Percentiles rank a stretch among this genome's conserved stretches.
These are phyloP conservation scores for Lytechinus variegatus DNA, from an alignment of 35 echinoderm and acorn worm genomes.

Conservation along the genomic window DNA sequence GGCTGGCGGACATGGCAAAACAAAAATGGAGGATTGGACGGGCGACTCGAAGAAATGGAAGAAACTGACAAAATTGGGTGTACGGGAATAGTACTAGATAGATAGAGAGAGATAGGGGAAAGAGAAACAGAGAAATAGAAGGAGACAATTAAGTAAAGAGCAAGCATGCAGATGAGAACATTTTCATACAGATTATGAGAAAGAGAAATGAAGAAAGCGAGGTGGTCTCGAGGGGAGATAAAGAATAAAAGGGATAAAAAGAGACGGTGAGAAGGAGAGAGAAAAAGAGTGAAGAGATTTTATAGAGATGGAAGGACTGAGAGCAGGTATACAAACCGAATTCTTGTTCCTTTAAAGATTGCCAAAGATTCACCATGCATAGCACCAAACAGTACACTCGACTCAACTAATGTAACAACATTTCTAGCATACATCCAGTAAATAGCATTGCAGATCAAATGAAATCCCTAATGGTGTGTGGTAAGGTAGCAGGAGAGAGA, in stretches of 20 bases:
- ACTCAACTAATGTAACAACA: neutral
- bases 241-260: neutral
- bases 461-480: neutral
- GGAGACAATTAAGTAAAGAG: too few relatives aligned
- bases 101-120: neutral
- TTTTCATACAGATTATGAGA: too few relatives aligned
- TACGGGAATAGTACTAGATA: neutral
- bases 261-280: neutral
- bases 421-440: too few relatives aligned
- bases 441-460: too few relatives aligned
- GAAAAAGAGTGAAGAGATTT: neutral
- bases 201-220: too few relatives aligned
- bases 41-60: neutral
- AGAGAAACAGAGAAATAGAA: neutral
- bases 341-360: neutral
- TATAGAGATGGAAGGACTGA: neutral
- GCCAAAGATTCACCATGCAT: neutral
- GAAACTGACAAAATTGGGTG: neutral
- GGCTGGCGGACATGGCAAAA: neutral
- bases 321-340: neutral
- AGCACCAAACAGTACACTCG: neutral
- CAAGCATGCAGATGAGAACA: too few relatives aligned
- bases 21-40: neutral
- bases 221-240: too few relatives aligned
- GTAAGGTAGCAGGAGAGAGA: neutral